phyloP scores from a whole-genome alignment of 2,888 invertebrate species.

The Morinoia aosen region DNA sequence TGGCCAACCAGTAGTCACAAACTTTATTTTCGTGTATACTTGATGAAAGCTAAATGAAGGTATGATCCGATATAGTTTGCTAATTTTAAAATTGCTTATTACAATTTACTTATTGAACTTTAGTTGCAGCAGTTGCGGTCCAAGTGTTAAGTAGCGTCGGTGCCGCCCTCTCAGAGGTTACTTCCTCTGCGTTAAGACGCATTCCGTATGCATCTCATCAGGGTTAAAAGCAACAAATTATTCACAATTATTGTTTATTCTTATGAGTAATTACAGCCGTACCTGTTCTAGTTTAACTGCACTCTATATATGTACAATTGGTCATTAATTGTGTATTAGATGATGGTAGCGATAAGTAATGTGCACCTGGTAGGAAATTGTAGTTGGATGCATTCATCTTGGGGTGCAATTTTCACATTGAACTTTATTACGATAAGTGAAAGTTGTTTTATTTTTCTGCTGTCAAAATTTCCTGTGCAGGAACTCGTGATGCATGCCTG shows the following conservation, averaged over 20 bases:
- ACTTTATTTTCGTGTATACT: no score
- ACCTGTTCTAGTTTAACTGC: background rate
- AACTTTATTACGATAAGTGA: background rate
- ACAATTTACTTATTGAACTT: no score
- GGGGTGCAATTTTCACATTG: background rate
- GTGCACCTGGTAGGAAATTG: background rate
- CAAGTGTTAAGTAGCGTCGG: no score
- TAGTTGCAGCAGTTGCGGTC: no score
- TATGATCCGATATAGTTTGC: no score
- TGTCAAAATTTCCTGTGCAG: background rate
- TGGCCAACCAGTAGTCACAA: no score
- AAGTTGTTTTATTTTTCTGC: background rate
- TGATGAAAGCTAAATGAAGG: no score
- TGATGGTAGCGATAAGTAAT: background rate
- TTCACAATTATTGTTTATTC: background rate
- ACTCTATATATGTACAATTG: background rate
- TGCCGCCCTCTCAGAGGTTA: background rate
- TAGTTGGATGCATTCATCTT: background rate
- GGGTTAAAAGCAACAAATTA: background rate
- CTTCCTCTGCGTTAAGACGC: background rate
- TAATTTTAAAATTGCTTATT: no score
- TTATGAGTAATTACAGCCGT: background rate
- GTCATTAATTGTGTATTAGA: background rate
- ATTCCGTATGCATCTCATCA: background rate
- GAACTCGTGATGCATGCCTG: background rate